Percentiles rank a stretch among this genome's conserved stretches.
Conservation (phyloP, 2,113 vertebrate genomes). For the Oncorhynchus mykiss region DNA sequence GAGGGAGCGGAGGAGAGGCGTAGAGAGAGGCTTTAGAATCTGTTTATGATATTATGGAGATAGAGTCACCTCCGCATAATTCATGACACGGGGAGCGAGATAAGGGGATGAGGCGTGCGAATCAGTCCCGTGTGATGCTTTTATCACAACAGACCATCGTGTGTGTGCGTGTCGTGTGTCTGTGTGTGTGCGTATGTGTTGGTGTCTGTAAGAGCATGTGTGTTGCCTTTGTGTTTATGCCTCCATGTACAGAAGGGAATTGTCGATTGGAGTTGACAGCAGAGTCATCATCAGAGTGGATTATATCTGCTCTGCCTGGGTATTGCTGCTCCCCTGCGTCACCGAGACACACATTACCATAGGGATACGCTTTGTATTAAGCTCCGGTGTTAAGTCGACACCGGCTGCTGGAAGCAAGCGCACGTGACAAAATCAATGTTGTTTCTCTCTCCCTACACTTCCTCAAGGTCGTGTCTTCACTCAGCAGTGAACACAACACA, state of each 20-base stretch:
- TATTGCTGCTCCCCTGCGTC: not conserved
- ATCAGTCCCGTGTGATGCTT: not conserved
- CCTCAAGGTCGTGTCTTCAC: conserved; percentile 4
- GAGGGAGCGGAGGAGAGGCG: not conserved
- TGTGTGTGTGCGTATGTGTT: no score
- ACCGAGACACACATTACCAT: not conserved
- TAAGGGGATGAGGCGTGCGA: not conserved
- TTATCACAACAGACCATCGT: not conserved
- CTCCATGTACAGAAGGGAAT: not conserved
- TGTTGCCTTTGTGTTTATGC: not conserved
- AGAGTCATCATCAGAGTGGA: not conserved
- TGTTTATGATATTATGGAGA: not conserved
- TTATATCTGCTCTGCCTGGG: not conserved
- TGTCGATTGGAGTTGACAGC: not conserved
- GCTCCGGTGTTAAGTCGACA: not conserved
- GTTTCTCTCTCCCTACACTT: not conserved
- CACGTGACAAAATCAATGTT: not conserved
- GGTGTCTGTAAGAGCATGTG: no score
- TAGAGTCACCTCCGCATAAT: not conserved
- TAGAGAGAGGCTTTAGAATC: not conserved
- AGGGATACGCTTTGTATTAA: not conserved
- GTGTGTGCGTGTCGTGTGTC: not conserved
- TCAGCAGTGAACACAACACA: not conserved
- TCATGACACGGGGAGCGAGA: not conserved
- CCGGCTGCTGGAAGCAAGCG: not conserved